Base-by-base conservation (phyloP, 1,140 invertebrate species). In the Calliopsis andreniformis region DNA sequence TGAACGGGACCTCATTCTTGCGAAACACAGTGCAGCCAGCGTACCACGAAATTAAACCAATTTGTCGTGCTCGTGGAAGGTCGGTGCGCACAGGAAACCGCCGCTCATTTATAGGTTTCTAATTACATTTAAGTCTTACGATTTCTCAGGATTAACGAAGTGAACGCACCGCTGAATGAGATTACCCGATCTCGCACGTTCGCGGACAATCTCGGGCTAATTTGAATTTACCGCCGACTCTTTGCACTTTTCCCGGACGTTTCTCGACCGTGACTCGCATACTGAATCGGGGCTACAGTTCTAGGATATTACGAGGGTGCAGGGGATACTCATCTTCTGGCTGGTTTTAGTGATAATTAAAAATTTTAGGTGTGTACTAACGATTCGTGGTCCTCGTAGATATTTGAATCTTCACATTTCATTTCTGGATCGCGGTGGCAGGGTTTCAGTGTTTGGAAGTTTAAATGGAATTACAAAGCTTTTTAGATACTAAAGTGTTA, bases 61-160 rank as follows among this genome's bases (percentile, higher is more conserved):
- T 84, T 84, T 78, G 69, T 80, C 66, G 64, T 25, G 20, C 55
- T 28, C 64, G 20, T 23, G 51, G 42, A 5, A 66, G 49, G 45
- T 47, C 30, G 42, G 32, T 32, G 30, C 30, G n/a, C 10, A 30
- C 30, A 42, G 58, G 39, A 47, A 78, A 75, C 61, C 49, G 62
- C 66, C 30, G 45, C 43, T 75, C 80, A 82, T 82, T 82, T 83
- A 84, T 83, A 75, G 82, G 78, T 84, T 80, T 83, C 77, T 83
- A 84, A 84, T 84, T 77, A 72, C 82, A 63, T 76, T 75, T 84
- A 84, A 84, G 79, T 76, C 71, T 83, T 64, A 73, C 78, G 81
- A 83, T 84, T 80, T 80, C 81, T 80, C 72, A 80, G 72, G 82
- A 83, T 83, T 77, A 84, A 62, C 51, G 59, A 55, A 39, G 55